Evolutionary conservation across 1,140 invertebrate genomes (phyloP).

Genomic region (Elymnias hypermnestra): DNA sequence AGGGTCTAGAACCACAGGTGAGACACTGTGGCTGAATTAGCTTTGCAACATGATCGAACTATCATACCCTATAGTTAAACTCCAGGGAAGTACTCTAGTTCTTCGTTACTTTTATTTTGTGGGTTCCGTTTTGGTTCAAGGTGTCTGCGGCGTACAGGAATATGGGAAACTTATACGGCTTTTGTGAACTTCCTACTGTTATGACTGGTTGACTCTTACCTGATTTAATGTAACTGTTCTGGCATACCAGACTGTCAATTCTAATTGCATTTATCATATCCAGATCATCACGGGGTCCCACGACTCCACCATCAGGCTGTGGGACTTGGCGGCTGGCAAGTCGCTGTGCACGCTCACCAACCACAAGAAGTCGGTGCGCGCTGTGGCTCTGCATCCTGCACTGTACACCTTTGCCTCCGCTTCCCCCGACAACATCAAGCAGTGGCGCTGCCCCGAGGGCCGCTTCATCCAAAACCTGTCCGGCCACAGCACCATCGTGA

Average conservation of each 20-base stretch:
- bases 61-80: no score
- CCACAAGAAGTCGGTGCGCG: slow-evolving; percentile 98
- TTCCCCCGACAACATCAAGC: slow-evolving; percentile 99
- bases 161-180: no score
- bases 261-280: background rate
- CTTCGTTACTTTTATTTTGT: no score
- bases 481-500: slow-evolving; percentile 98
- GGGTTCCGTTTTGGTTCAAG: no score
- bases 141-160: no score
- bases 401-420: slow-evolving; percentile 98
- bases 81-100: no score
- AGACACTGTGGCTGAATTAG: no score
- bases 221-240: no score
- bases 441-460: slow-evolving; percentile 99
- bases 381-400: slow-evolving; percentile 93
- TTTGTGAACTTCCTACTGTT: no score
- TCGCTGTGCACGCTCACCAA: slow-evolving; percentile 97
- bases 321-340: slow-evolving; percentile 98
- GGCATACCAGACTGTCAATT: background rate
- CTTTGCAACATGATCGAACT: no score
- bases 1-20: no score
- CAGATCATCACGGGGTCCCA: slow-evolving; percentile 88
- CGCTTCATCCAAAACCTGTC: slow-evolving; percentile 98
- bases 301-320: slow-evolving; percentile 92
- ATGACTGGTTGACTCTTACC: no score